Conservation (phyloP, 2,113 vertebrate genomes). For the Sebastes fasciatus region DNA sequence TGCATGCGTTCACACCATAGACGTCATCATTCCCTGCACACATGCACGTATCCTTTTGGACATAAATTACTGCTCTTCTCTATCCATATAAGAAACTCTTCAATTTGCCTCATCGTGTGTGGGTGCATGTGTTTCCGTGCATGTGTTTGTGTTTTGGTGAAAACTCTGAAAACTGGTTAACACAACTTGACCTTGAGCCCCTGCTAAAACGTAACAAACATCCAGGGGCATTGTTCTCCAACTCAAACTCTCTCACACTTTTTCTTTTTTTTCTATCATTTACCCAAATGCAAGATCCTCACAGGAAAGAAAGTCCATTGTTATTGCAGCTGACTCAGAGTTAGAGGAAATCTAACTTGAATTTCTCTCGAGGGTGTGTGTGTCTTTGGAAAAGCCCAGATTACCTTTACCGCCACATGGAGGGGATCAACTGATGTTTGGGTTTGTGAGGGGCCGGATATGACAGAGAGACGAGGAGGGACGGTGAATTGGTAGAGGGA, state of each 20-base stretch:
- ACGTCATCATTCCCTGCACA: background rate
- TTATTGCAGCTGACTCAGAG: slow-evolving; percentile 74
- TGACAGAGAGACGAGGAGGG: slow-evolving; percentile 48
- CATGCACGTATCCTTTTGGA: background rate
- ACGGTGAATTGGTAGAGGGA: slow-evolving; percentile 11
- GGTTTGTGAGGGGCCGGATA: slow-evolving; percentile 61
- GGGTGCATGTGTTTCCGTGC: background rate
- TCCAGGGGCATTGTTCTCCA: slow-evolving; percentile 43
- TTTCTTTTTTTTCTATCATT: slow-evolving; percentile 1
- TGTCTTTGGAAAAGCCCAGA: slow-evolving; percentile 58
- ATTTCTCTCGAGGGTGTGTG: slow-evolving; percentile 59
- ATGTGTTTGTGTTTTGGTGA: slow-evolving; percentile 30
- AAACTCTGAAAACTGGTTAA: slow-evolving; percentile 31
- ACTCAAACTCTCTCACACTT: slow-evolving; percentile 26
- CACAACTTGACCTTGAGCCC: slow-evolving; percentile 40
- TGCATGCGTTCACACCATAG: background rate
- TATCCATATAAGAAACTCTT: background rate
- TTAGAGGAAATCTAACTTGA: slow-evolving; percentile 66
- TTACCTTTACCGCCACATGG: slow-evolving; percentile 60
- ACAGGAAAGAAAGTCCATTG: slow-evolving; percentile 69
- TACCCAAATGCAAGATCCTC: slow-evolving; percentile 42
- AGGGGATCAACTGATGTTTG: slow-evolving; percentile 75
- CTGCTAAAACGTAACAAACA: slow-evolving; percentile 34
- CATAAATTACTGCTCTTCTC: background rate
- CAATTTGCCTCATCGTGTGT: background rate